Percentiles rank a stretch among this genome's conserved stretches.
These are phyloP conservation scores for Agrotis puta DNA, from an alignment of 2,888 invertebrate species.

Conservation along the genomic window DNA sequence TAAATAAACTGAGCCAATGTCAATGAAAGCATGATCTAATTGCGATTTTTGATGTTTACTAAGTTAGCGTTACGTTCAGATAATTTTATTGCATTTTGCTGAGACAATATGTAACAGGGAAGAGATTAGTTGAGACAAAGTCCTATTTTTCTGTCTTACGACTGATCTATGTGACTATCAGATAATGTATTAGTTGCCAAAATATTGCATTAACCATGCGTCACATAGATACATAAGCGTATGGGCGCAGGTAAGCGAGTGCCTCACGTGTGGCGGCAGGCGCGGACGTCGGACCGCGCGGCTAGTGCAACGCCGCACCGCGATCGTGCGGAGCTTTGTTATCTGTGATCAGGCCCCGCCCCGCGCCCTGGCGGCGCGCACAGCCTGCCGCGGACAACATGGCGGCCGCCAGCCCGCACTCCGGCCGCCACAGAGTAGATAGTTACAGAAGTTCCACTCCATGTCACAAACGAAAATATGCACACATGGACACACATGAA, in stretches of 20 bases:
- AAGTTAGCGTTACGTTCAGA: slow-evolving; percentile 37
- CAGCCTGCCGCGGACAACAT: slow-evolving; percentile 67
- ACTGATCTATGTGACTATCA: slow-evolving; percentile 9
- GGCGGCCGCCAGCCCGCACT: slow-evolving; percentile 67
- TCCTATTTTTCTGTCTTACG: slow-evolving; percentile 1
- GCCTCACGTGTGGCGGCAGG: slow-evolving; percentile 32
- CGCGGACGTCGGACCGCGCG: slow-evolving; percentile 36
- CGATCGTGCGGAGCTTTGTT: slow-evolving; percentile 79
- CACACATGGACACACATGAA: background rate
- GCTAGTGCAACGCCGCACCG: slow-evolving; percentile 36
- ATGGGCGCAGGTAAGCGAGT: slow-evolving; percentile 30
- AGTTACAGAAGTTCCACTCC: background rate
- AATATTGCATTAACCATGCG: slow-evolving; percentile 18
- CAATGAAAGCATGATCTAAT: slow-evolving; percentile 55
- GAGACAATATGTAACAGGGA: slow-evolving; percentile 26
- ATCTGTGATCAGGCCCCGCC: slow-evolving; percentile 84
- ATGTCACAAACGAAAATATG: background rate
- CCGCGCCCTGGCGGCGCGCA: slow-evolving; percentile 64
- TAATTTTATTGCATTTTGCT: slow-evolving; percentile 47
- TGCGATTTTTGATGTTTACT: slow-evolving; percentile 51
- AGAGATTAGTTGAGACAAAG: slow-evolving; percentile 39
- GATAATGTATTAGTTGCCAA: slow-evolving; percentile 25
- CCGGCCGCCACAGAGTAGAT: slow-evolving; percentile 40
- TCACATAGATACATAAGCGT: slow-evolving; percentile 35
- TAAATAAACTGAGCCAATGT: slow-evolving; percentile 56